These are phyloP conservation scores for Cricetomys ansorgei DNA, from an alignment of 2,113 vertebrate genomes.

Conservation along the genomic window DNA sequence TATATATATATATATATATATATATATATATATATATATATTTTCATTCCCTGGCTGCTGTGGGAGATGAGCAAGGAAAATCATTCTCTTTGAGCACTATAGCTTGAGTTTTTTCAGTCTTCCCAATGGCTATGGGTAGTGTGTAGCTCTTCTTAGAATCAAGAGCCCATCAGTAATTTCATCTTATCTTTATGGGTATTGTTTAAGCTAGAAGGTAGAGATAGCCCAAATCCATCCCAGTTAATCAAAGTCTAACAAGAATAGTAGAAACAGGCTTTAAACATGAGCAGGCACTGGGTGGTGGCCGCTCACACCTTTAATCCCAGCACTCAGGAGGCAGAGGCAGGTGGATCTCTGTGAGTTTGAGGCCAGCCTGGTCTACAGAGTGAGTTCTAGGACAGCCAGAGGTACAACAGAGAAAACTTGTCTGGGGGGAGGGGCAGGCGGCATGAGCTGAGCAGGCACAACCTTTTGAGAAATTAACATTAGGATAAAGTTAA, in stretches of 20 bases:
- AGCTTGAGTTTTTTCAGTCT: neutral
- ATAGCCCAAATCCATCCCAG: neutral
- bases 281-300: neutral
- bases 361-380: too few relatives aligned
- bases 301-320: too few relatives aligned
- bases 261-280: slow-evolving; percentile 8
- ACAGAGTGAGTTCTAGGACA: too few relatives aligned
- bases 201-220: neutral
- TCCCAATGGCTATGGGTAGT: neutral
- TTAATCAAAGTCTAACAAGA: slow-evolving; percentile 9
- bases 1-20: neutral
- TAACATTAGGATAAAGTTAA: neutral
- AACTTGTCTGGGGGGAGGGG: too few relatives aligned
- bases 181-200: neutral
- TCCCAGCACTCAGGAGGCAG: too few relatives aligned
- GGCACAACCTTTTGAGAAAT: neutral
- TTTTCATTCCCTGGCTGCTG: neutral
- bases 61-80: neutral
- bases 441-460: too few relatives aligned
- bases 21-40: neutral
- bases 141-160: neutral
- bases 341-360: too few relatives aligned
- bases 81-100: neutral
- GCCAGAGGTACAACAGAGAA: too few relatives aligned
- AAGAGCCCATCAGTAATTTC: slow-evolving; percentile 28